Evolutionary conservation across 1,140 invertebrate genomes (phyloP), one percentile per base, ranked within the genome.

Genomic region (Colletes gigas): DNA sequence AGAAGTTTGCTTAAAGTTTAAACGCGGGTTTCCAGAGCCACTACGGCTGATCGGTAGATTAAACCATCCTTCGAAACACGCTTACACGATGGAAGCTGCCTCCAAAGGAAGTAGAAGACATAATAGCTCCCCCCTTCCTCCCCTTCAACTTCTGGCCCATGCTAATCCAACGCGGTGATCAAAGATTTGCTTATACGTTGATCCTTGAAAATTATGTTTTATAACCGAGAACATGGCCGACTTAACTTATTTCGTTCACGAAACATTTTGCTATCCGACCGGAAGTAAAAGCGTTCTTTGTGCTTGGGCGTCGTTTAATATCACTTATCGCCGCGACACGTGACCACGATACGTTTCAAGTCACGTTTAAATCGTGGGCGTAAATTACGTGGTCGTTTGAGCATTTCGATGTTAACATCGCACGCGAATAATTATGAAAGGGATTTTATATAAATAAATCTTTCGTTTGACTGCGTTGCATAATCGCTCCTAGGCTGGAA

Each of bases 31-130:
- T 54, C 54, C n/a, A 67, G 50, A 67, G 60, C 54, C 60, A 59
- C 75, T 50, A 78, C 68, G 75, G 75, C 52, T 82, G 75, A 82
- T 82, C 80, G 80, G 54, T 54, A 78, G 80, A 82, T 82, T 82
- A 82, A 82, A 81, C 73, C 79, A 65, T 71, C 79, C 59, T 81
- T 77, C 74, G 79, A 77, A 77, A 77, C 66, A 63, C 79, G 59
- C 57, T 77, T 77, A 67, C 65, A 62, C 19, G 72, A 81, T 68
- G 17, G 54, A 60, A 15, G 30, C 50, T n/a, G 41, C 5, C 19
- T 62, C 19, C 19, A 47, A 60, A 68, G 47, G 63, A 62, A 68
- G 63, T n/a, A 21, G 47, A 75, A 44, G 55, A 75, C 73, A 62
- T 81, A 76, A 81, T 81, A 44, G 55, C 19, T 47, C 44, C 8